A percentile compares a stretch with the other conserved stretches of the same genome.
Conservation (phyloP, 2,888 invertebrate genomes). For the Molorchus minor region DNA sequence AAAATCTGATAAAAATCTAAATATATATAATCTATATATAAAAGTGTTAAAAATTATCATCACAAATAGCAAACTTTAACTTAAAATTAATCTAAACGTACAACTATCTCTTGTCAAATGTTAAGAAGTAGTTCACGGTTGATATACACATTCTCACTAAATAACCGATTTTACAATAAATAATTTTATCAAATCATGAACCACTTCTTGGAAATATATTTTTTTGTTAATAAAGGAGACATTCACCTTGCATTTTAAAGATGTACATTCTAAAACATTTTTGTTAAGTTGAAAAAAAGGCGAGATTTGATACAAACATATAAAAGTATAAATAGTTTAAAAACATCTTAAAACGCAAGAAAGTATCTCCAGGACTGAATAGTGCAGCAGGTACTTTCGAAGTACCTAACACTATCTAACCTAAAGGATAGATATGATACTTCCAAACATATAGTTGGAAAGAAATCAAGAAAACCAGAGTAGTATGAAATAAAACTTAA, state of each 20-base stretch:
- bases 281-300: conserved; percentile 11
- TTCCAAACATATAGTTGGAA: conserved; percentile 18
- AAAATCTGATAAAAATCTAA: conserved; percentile 53
- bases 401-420: conserved; percentile 20
- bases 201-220: conserved; percentile 24
- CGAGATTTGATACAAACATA: conserved; percentile 14
- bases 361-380: conserved; percentile 2
- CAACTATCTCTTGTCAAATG: conserved; percentile 27
- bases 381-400: conserved; percentile 14
- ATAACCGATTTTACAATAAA: conserved; percentile 39
- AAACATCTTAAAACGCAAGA: conserved; percentile 16
- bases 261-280: conserved; percentile 10
- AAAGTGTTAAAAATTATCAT: conserved; percentile 57
- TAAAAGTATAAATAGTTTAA: conserved; percentile 27
- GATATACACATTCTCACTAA: conserved; percentile 11
- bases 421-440: conserved; percentile 15
- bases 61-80: conserved; percentile 57
- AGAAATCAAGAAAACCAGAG: conserved; percentile 30
- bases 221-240: conserved; percentile 6
- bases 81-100: conserved; percentile 44
- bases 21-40: conserved; percentile 52
- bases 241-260: conserved; percentile 22
- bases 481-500: conserved; percentile 29
- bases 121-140: conserved; percentile 8
- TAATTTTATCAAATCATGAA: conserved; percentile 31